Evolutionary conservation across 2,797 vertebrate genomes (phyloP).

Genomic region (Lepus townsendii): DNA sequence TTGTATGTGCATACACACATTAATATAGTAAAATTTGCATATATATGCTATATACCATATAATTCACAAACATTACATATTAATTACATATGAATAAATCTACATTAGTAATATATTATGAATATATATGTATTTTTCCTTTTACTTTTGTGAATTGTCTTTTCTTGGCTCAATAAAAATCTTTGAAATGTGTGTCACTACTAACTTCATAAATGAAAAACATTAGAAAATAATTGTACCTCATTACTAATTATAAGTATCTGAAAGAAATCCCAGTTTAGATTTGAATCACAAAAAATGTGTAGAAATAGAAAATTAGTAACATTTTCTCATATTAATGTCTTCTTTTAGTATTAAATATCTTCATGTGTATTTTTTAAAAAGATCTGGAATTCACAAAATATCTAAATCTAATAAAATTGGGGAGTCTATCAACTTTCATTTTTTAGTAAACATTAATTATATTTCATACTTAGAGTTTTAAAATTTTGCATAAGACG

Average conservation of each 20-base stretch:
- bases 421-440: constrained; percentile 13
- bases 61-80: not conserved
- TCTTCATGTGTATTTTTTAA: not conserved
- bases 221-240: not conserved
- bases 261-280: constrained; percentile 42
- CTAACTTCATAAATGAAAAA: not conserved
- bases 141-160: not conserved
- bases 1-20: not conserved
- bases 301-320: not conserved
- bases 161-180: constrained; percentile 24
- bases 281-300: constrained; percentile 19
- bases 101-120: not conserved
- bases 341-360: not conserved
- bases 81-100: not conserved
- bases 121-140: not conserved
- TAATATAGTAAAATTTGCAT: not conserved
- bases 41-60: not conserved
- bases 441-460: constrained; percentile 59
- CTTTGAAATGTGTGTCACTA: not conserved
- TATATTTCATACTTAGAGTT: not conserved
- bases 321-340: not conserved
- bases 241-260: not conserved
- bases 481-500: constrained; percentile 21
- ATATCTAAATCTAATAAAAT: constrained; percentile 25
- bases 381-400: not conserved